Evolutionary conservation across 2,113 vertebrate genomes (phyloP).

Genomic region (Brachionichthys hirsutus): DNA sequence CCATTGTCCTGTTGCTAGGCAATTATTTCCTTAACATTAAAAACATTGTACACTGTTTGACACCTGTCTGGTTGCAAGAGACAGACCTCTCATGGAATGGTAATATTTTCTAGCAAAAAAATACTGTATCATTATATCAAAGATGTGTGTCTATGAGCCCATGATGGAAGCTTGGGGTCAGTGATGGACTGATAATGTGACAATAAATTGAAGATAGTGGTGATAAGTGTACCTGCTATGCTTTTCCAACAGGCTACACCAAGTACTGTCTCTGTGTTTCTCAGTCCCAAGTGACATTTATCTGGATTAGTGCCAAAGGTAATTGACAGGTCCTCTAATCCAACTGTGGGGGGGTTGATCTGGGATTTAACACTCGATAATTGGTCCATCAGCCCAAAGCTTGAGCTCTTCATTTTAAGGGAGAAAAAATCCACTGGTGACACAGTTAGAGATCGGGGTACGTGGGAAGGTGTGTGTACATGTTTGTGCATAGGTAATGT

Average conservation of each 20-base stretch:
- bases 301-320: constrained; percentile 68
- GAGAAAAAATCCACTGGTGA: constrained; percentile 31
- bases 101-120: neutral
- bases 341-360: constrained; percentile 43
- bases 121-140: neutral
- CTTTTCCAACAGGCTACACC: constrained; percentile 8
- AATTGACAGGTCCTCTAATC: constrained; percentile 64
- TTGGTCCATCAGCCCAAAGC: constrained; percentile 55
- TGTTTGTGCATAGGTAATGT: neutral
- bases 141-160: neutral
- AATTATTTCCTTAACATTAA: no score
- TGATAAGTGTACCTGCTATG: constrained; percentile 21
- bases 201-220: neutral
- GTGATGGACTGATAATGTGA: neutral
- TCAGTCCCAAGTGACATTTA: constrained; percentile 54
- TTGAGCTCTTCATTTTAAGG: constrained; percentile 31
- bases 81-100: neutral
- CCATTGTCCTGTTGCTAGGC: no score
- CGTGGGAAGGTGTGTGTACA: constrained; percentile 6
- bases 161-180: neutral
- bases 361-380: constrained; percentile 51
- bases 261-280: constrained; percentile 28
- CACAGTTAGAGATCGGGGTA: constrained; percentile 11
- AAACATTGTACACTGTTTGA: neutral
- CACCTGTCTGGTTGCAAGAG: neutral